These are phyloP conservation scores for Vulpes vulpes DNA, from an alignment of 2,113 vertebrate genomes.

Conservation along the genomic window DNA sequence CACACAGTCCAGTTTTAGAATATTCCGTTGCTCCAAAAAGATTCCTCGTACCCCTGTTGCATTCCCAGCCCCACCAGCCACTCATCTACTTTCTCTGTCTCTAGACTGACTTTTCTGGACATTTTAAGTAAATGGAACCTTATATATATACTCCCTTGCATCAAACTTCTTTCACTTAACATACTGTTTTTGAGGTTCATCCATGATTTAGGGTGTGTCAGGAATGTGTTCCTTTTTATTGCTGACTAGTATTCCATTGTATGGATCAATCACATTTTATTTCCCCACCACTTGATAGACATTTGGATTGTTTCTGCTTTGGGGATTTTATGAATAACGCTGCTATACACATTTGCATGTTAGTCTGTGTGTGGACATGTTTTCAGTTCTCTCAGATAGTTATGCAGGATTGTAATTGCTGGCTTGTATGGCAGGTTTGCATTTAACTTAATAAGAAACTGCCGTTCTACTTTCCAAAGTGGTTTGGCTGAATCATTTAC, in stretches of 20 bases:
- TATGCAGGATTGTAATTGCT: background rate
- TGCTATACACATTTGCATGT: background rate
- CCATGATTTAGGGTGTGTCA: background rate
- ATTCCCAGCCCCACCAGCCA: background rate
- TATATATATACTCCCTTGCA: background rate
- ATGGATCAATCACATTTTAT: background rate
- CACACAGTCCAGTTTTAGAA: background rate
- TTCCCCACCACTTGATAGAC: background rate
- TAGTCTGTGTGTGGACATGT: background rate
- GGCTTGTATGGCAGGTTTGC: background rate
- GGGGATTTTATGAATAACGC: background rate
- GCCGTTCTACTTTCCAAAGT: background rate
- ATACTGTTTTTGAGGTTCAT: background rate
- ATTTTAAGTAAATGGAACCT: background rate
- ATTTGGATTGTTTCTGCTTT: background rate
- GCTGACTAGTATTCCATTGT: background rate
- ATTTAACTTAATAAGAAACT: conserved; percentile 1
- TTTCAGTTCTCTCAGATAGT: background rate
- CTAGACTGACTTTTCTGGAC: background rate
- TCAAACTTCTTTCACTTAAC: background rate
- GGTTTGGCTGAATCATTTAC: background rate
- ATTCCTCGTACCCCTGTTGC: background rate
- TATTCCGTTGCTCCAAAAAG: background rate
- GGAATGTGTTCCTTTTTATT: background rate
- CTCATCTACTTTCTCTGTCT: background rate